A percentile compares a stretch with the other conserved stretches of the same genome.
Conservation (phyloP, 1,140 invertebrate genomes). For the Bombus huntii region DNA sequence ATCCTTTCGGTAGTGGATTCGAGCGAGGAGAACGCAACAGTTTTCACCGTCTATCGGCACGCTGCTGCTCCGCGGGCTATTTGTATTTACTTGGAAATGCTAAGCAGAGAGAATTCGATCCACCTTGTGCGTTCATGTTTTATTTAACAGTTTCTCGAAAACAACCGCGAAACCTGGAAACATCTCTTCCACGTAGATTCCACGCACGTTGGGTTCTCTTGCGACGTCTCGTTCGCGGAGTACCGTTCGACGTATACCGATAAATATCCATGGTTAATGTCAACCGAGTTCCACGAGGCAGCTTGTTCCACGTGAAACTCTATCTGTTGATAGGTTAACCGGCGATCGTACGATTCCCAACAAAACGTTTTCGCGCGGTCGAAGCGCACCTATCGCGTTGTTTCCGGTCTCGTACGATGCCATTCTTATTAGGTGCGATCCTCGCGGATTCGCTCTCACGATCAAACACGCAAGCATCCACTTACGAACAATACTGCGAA, state of each 20-base stretch:
- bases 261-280: conserved; percentile 58
- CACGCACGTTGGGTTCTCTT: conserved; percentile 44
- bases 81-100: conserved; percentile 25
- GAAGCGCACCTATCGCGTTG: conserved; percentile 14
- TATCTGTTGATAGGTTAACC: conserved; percentile 70
- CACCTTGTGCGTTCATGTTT: conserved; percentile 7
- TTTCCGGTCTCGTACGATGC: conserved; percentile 66
- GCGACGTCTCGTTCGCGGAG: background rate
- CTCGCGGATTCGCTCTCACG: conserved; percentile 29
- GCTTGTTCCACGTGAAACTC: conserved; percentile 58
- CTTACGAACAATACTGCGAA: conserved; percentile 18
- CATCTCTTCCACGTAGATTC: background rate
- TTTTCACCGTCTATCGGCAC: background rate
- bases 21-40: background rate
- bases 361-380: background rate
- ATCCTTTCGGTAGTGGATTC: background rate
- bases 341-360: conserved; percentile 37
- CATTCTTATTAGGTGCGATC: conserved; percentile 69
- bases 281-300: conserved; percentile 28
- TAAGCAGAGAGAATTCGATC: conserved; percentile 22
- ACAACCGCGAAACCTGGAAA: conserved; percentile 3
- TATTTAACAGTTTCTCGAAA: conserved; percentile 42
- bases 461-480: background rate
- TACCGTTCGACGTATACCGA: conserved; percentile 39
- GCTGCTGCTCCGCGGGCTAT: background rate